Evolutionary conservation across 2,113 vertebrate species (phyloP).

Genomic region (Elachura formosa): DNA sequence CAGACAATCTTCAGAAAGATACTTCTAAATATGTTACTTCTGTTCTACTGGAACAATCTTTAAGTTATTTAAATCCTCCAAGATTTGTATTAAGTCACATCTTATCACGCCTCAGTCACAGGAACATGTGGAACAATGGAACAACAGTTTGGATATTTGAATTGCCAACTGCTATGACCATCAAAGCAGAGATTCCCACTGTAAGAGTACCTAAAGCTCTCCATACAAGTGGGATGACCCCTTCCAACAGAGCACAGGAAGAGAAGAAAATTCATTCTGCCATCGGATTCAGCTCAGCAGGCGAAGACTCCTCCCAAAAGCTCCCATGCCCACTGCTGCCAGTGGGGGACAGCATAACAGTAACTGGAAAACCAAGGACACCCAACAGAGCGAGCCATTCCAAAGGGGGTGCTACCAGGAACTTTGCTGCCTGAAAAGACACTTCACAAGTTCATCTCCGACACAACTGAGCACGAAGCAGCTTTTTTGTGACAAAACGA

Average conservation of each 20-base stretch:
- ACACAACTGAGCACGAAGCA: neutral
- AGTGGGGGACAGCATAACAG: neutral
- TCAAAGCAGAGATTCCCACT: neutral
- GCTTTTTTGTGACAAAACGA: neutral
- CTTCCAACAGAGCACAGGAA: neutral
- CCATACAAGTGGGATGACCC: fast-evolving
- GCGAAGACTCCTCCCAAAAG: neutral
- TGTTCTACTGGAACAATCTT: neutral
- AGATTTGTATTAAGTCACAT: neutral
- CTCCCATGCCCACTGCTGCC: neutral
- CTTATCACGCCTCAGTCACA: neutral
- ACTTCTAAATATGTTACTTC: neutral
- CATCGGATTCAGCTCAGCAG: neutral
- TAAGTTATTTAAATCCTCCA: neutral
- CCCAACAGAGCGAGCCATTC: neutral
- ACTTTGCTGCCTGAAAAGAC: neutral
- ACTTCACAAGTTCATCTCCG: neutral
- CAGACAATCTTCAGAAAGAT: neutral
- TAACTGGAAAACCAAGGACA: neutral
- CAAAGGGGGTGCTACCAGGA: neutral
- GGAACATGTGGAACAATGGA: neutral
- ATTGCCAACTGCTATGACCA: fast-evolving
- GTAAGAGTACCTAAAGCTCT: neutral
- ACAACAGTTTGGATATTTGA: fast-evolving
- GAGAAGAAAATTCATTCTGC: neutral